A percentile compares a stretch with the other conserved stretches of the same genome.
Conservation (phyloP, 1,140 invertebrate species). For the Limonius californicus region DNA sequence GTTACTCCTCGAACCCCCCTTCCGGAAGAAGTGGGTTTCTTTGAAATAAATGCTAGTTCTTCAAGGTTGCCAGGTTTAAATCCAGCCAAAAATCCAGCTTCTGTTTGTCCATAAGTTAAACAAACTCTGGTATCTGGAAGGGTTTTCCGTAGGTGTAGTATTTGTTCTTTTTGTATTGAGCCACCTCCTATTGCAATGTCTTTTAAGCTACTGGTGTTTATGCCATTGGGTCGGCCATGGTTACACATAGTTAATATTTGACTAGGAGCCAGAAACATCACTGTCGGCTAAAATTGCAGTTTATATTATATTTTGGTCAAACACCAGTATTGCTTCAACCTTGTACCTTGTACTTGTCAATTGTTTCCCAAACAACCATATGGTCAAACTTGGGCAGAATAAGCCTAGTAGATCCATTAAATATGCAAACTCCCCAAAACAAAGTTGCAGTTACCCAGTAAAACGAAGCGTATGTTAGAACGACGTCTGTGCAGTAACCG, state of each 20-base stretch:
- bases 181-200: slow-evolving; percentile 32
- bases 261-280: slow-evolving; percentile 14
- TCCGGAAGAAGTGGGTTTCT: slow-evolving; percentile 36
- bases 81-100: slow-evolving; percentile 30
- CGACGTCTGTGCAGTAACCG: slow-evolving; percentile 28
- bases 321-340: neutral
- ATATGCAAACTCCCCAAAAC: neutral
- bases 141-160: slow-evolving; percentile 31
- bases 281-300: neutral
- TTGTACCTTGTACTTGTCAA: neutral
- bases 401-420: neutral
- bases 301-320: neutral
- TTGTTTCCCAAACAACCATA: neutral
- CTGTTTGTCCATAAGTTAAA: slow-evolving; percentile 39
- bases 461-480: slow-evolving; percentile 27
- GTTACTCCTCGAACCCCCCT: slow-evolving; percentile 28
- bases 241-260: slow-evolving; percentile 16
- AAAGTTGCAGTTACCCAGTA: slow-evolving; percentile 29
- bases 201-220: slow-evolving; percentile 33
- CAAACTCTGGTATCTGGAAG: slow-evolving; percentile 38
- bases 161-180: slow-evolving; percentile 25
- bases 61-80: slow-evolving; percentile 32
- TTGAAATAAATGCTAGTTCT: slow-evolving; percentile 30
- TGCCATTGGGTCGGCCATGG: slow-evolving; percentile 31
- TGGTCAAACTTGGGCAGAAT: neutral